Percentiles rank a stretch among this genome's conserved stretches.
Evolutionary conservation across 2,888 invertebrate genomes (phyloP).

Genomic region (Parapristionchus giblindavisi): DNA sequence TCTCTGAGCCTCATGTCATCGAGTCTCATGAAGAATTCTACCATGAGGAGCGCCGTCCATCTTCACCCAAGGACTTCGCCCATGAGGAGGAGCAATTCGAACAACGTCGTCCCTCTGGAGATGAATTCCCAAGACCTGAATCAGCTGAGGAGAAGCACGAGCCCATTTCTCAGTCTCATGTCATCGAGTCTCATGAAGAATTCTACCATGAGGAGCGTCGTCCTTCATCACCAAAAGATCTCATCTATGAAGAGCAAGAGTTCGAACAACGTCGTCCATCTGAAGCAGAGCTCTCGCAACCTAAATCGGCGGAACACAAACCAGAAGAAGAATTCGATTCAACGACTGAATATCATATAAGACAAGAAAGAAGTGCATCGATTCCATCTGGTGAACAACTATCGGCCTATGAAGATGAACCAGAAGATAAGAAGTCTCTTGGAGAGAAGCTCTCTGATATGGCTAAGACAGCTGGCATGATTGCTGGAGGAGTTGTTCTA

Average conservation of each 20-base stretch:
- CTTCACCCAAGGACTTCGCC: slow-evolving; percentile 5
- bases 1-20: neutral
- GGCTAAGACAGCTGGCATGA: slow-evolving; percentile 41
- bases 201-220: slow-evolving; percentile 15
- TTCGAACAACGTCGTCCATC: slow-evolving; percentile 11
- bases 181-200: neutral
- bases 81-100: slow-evolving; percentile 2
- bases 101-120: neutral
- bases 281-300: neutral
- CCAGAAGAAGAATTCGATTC: neutral
- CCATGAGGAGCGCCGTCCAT: neutral
- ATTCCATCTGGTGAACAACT: no score
- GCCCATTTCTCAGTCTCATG: neutral
- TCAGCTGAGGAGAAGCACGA: slow-evolving; percentile 35
- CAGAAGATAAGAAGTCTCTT: slow-evolving; percentile 6
- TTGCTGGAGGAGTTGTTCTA: slow-evolving; percentile 43
- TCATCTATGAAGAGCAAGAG: no score
- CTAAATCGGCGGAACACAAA: neutral
- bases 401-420: neutral
- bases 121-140: slow-evolving; percentile 9
- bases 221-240: neutral
- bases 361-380: slow-evolving; percentile 16
- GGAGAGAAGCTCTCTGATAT: slow-evolving; percentile 18
- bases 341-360: neutral
- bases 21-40: neutral